Base-by-base conservation (phyloP, 2,113 vertebrate genomes). In the Manacus vitellinus region DNA sequence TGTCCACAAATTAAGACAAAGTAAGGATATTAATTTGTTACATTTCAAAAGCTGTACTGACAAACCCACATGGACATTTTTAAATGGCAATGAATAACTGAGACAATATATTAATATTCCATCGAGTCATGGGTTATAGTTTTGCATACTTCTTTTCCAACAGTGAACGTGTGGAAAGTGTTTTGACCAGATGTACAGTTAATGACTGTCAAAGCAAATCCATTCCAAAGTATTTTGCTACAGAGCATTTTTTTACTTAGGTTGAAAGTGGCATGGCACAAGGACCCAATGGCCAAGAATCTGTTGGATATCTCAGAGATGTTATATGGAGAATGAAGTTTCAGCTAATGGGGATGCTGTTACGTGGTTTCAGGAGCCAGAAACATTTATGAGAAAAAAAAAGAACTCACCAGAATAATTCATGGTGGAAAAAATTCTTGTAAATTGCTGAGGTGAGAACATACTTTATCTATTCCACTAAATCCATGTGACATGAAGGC, bases 1-100 rank as follows among this genome's bases (percentile, higher is more conserved):
- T 98, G 98, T 97, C 97, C 85, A 91, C 79, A 98, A 97, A 98
- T 98, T 98, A 97, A 98, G 93, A 97, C 70, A 97, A 97, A 98
- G 92, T 96, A 96, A 98, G 88, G 80, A 95, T 97, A 97, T 98
- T 97, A 97, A 98, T 97, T 97, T 95, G 88, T 97, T 97, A 95
- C 89, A 96, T 98, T 98, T 98, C 89, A 94, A 97, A 98, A 97
- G 90, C 89, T 95, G 91, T 94, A 89, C 59, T 79, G 97, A 97
- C 96, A 98, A 98, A 90, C 66, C 96, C 94, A 72, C 63, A 81
- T 47, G 86, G 97, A 96, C 76, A n/a, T 94, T 97, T 96, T 96
- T 82, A 97, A 98, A 98, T 94, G 92, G 59, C 67, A 25, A 72
- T 92, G 85, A 95, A 94, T 94, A 97, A 91, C 89, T 56, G 88